Base-by-base conservation (phyloP, 2,797 vertebrate genomes). In the Coilia nasus region DNA sequence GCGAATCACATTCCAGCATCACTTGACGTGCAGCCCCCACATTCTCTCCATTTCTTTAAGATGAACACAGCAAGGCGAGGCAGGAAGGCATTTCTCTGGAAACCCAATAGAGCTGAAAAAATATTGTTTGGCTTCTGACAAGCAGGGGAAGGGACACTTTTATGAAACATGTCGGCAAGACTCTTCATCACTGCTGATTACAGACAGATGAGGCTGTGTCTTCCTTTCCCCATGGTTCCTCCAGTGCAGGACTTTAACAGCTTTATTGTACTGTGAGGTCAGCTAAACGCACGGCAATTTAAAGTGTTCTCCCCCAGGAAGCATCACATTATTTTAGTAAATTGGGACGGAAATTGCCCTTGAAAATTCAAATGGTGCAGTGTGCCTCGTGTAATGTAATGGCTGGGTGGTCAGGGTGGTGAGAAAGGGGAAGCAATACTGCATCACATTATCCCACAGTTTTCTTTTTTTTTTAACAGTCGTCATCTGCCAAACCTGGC, bases 201-300 rank as follows among this genome's bases (percentile, higher is more conserved):
- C 71, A 78, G 31, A 75, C 25, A 41, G 71, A 78, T 78, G 71
- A 44, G 87, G 87, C 81, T 85, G 64, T 60, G 83, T 87, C 87
- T 78, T 84, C 84, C 85, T 85, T 54, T 84, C 88, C 84, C 82
- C 86, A 84, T 60, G 47, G 35, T 78, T 75, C 35, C 71, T 44
- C 31, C 35, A 78, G 31, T 19, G 7, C 35, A 9, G 17, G 11
- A 17, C 25, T 71, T 35, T 62, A 83, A 88, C 87, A 87, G 82
- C 85, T 82, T 35, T 80, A 87, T 88, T 88, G 87, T 57, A 83
- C 86, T 90, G 85, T 89, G 85, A 89, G 88, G 87, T 89, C 84
- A 87, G 86, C 87, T 44, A 88, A 90, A 90, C 87, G 87, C 85
- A 83, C 88, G 83, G 86, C 82, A 59, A 83, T 81, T 83, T 84